Evolutionary conservation across 2,113 vertebrate species (phyloP), one percentile per base, ranked within the genome.

Genomic region (Carassius gibelio): DNA sequence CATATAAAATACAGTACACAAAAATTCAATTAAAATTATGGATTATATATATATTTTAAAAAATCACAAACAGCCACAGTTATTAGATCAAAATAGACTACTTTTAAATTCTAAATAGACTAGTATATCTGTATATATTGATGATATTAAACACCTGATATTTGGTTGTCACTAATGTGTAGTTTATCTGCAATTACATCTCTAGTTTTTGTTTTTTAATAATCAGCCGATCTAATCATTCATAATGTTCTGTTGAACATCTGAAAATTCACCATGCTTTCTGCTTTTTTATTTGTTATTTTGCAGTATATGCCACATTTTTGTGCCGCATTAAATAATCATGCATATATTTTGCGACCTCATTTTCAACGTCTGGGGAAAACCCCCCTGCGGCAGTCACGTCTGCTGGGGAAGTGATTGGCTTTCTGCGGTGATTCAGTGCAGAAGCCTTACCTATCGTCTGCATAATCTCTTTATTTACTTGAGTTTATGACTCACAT

Each of bases 381-480:
- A 80, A 80, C 36, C 17, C 0, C 59, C 59, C 78, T 80, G 59
- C n/a, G 23, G 78, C 78, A 48, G 78, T 80, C 78, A 48, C 38
- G 8, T 80, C 78, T 48, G n/a, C n/a, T 26, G n/a, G 59, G 38
- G 48, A 64, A 8, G 4, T 26, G 78, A 80, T 64, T 64, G 77
- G 57, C 48, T 80, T 80, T 80, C 38, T n/a, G 77, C 64, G 59
- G 36, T 64, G 77, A 80, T 7, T 64, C 77, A 64, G 21, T 64
- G 77, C 36, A 64, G 77, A 80, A 17, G 38, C 23, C n/a, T 79
- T 62, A 26, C 77, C 77, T 80, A 48, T 64, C 57, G 19, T 80
- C 3, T 80, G n/a, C 59, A 26, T 64, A 48, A 80, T 64, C 77
- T 80, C 10, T 38, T 48, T 48, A 64, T 80, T 61, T 80, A 17